phyloP scores from a whole-genome alignment of 2,888 invertebrate species.

The Perithous albicinctus region DNA sequence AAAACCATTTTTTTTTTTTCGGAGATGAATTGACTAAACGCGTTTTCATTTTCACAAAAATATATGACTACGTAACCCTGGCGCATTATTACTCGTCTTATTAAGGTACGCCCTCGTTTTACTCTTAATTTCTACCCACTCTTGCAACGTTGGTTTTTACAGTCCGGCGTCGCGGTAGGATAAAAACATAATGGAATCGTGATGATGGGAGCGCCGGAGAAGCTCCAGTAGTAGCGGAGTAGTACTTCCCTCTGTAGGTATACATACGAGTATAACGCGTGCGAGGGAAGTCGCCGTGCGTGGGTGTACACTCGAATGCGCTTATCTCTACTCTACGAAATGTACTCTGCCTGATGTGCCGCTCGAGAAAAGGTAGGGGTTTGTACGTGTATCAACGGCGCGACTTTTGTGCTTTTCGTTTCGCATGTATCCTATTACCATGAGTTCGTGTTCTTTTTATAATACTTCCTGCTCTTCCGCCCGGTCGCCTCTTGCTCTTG shows the following conservation, averaged over 20 bases:
- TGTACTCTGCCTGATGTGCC: slow-evolving; percentile 55
- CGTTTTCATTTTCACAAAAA: neutral
- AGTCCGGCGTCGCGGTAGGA: slow-evolving; percentile 32
- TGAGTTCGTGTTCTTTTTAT: slow-evolving; percentile 56
- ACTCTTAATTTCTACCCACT: slow-evolving; percentile 57
- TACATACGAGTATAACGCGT: slow-evolving; percentile 32
- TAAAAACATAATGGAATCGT: slow-evolving; percentile 62
- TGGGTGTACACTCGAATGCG: slow-evolving; percentile 44
- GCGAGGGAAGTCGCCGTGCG: slow-evolving; percentile 43
- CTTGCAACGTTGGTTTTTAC: slow-evolving; percentile 59
- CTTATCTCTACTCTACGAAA: slow-evolving; percentile 59
- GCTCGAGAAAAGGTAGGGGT: slow-evolving; percentile 43
- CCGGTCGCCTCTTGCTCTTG: slow-evolving; percentile 46
- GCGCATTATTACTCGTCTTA: slow-evolving; percentile 46
- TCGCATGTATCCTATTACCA: slow-evolving; percentile 62
- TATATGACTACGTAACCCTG: neutral
- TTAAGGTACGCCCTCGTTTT: slow-evolving; percentile 50
- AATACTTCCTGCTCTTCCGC: slow-evolving; percentile 60
- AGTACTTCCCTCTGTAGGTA: slow-evolving; percentile 5
- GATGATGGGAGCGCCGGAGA: slow-evolving; percentile 35
- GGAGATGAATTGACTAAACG: neutral
- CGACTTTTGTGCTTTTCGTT: slow-evolving; percentile 66
- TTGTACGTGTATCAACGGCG: slow-evolving; percentile 54
- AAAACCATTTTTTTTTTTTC: too few relatives aligned
- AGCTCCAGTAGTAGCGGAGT: slow-evolving; percentile 1